phyloP scores from a whole-genome alignment of 2,797 vertebrate genomes.

The Argentina silus region DNA sequence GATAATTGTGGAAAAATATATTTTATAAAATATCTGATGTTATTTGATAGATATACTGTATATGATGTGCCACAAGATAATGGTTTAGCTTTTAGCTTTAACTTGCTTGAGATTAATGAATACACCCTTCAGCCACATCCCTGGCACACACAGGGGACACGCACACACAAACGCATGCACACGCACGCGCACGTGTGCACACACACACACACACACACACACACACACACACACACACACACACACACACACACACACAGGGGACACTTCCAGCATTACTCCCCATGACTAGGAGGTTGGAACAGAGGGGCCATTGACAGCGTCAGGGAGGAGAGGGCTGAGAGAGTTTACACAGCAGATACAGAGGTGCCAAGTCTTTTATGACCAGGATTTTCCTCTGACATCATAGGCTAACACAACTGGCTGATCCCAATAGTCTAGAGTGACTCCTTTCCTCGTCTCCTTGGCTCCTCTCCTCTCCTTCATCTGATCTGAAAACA shows the following conservation, averaged over 20 bases:
- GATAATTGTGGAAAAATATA: too few species aligned
- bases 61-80: too few species aligned
- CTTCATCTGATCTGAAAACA: too few species aligned
- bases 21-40: too few species aligned
- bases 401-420: slow-evolving; percentile 22
- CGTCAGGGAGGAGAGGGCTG: slow-evolving; percentile 4
- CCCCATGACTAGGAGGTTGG: background rate
- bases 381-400: slow-evolving; percentile 1
- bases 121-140: too few species aligned
- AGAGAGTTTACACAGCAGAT: slow-evolving; percentile 13
- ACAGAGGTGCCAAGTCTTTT: slow-evolving; percentile 15
- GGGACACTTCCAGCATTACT: background rate
- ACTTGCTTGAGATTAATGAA: too few species aligned
- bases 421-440: slow-evolving; percentile 30
- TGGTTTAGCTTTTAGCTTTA: too few species aligned
- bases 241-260: background rate
- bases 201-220: too few species aligned
- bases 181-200: too few species aligned
- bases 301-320: slow-evolving; percentile 34
- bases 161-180: too few species aligned
- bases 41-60: too few species aligned
- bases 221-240: background rate
- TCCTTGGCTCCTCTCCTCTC: background rate
- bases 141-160: too few species aligned
- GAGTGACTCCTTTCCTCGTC: slow-evolving; percentile 17